phyloP scores from a whole-genome alignment of 2,113 vertebrate species.

The Anarrhichthys ocellatus region DNA sequence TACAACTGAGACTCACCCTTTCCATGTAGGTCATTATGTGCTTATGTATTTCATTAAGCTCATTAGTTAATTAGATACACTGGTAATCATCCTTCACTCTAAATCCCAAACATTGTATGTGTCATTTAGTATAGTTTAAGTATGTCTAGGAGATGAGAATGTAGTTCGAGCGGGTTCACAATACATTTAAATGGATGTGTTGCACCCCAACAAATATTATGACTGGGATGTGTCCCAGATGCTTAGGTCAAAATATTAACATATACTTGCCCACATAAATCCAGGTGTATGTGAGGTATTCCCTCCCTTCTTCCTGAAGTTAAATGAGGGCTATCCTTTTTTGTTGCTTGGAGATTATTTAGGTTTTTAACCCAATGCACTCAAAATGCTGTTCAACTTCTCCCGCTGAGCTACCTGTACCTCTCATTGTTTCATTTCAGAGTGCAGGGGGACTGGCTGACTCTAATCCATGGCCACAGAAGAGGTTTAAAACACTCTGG shows the following conservation, averaged over 20 bases:
- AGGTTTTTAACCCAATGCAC: slow-evolving; percentile 8
- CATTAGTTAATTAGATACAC: slow-evolving; percentile 41
- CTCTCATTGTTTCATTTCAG: slow-evolving; percentile 86
- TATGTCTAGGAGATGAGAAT: slow-evolving; percentile 6
- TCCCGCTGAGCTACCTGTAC: slow-evolving; percentile 76
- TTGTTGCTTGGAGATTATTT: slow-evolving; percentile 29
- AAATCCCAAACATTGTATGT: slow-evolving; percentile 13
- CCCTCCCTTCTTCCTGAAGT: neutral
- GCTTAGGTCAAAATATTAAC: neutral
- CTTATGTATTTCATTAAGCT: slow-evolving; percentile 30
- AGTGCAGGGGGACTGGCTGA: slow-evolving; percentile 81
- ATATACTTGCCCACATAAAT: neutral
- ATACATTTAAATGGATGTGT: neutral
- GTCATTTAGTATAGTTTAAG: slow-evolving; percentile 22
- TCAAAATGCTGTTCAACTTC: slow-evolving; percentile 17
- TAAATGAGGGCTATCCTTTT: neutral
- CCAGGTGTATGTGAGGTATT: neutral
- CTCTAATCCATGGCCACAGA: slow-evolving; percentile 92
- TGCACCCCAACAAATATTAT: neutral
- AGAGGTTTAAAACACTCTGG: slow-evolving; percentile 94
- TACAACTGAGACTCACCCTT: slow-evolving; percentile 18
- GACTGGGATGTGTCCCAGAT: neutral
- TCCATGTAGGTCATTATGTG: slow-evolving; percentile 36
- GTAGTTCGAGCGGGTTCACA: slow-evolving; percentile 2
- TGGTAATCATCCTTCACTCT: neutral